Percentiles rank a stretch among this genome's conserved stretches.
phyloP scores from a whole-genome alignment of 2,797 vertebrate genomes.

The Smutsia temminckii region DNA sequence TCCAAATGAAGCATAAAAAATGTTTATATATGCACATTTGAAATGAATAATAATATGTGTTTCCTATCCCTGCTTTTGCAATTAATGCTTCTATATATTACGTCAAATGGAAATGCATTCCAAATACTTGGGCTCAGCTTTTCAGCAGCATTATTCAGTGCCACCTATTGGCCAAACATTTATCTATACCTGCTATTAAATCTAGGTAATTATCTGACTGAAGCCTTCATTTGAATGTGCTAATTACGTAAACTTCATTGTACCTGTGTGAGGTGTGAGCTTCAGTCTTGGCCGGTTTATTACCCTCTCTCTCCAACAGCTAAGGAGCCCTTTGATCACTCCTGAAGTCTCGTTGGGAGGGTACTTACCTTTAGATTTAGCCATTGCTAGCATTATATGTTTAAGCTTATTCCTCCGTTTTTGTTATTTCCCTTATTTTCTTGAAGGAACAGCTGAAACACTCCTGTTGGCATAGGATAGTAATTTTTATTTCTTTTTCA shows the following conservation, averaged over 20 bases:
- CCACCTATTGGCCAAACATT: conserved; percentile 51
- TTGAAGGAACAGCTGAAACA: conserved; percentile 32
- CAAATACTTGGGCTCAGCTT: conserved; percentile 1
- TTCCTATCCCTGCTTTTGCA: neutral
- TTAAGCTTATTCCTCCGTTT: conserved; percentile 79
- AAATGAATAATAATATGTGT: conserved; percentile 43
- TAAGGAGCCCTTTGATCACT: conserved; percentile 75
- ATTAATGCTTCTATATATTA: conserved; percentile 31
- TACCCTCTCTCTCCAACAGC: conserved; percentile 69
- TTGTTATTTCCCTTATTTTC: conserved; percentile 65
- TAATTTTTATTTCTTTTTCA: conserved; percentile 64
- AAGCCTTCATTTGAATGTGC: conserved; percentile 73
- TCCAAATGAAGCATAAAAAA: conserved; percentile 48
- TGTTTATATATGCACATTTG: neutral
- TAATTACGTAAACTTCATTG: conserved; percentile 79
- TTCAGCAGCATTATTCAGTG: neutral
- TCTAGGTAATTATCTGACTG: conserved; percentile 27
- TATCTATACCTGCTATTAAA: conserved; percentile 54
- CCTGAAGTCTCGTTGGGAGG: conserved; percentile 60
- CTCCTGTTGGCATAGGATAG: conserved; percentile 71
- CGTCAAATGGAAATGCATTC: conserved; percentile 1
- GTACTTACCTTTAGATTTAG: conserved; percentile 66
- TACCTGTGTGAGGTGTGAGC: conserved; percentile 68
- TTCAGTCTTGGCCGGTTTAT: conserved; percentile 72
- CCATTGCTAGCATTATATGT: conserved; percentile 73